A percentile compares a stretch with the other conserved stretches of the same genome.
Conservation (phyloP, 2,888 invertebrate genomes). For the Lamproptera curius region DNA sequence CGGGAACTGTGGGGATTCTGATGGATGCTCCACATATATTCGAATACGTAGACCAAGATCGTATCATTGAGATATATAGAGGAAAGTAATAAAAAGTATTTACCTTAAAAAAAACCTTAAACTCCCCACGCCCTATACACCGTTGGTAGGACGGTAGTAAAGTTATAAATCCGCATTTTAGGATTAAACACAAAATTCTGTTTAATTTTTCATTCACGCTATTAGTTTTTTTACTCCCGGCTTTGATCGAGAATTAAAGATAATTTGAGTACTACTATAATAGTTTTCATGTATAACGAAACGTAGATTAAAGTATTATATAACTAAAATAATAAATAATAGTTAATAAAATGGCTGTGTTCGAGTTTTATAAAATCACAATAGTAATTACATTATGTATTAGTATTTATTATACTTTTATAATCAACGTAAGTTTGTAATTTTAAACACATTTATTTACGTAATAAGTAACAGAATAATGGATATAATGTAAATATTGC, state of each 20-base stretch:
- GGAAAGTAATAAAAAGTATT: constrained; percentile 83
- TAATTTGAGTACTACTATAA: too few relatives aligned
- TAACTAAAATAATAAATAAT: constrained; percentile 40
- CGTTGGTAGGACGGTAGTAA: too few relatives aligned
- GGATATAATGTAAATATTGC: constrained; percentile 54
- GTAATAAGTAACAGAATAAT: constrained; percentile 10
- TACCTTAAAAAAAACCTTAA: too few relatives aligned
- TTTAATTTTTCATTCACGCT: too few relatives aligned
- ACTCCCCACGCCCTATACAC: too few relatives aligned
- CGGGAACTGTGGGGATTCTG: constrained; percentile 96
- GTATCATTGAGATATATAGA: constrained; percentile 95
- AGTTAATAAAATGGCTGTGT: constrained; percentile 74
- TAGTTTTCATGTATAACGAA: constrained; percentile 20
- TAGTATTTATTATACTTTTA: background rate
- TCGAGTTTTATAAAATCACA: constrained; percentile 62
- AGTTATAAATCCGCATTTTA: too few relatives aligned
- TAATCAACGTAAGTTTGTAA: constrained; percentile 45
- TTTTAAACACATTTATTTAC: constrained; percentile 43
- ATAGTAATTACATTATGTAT: constrained; percentile 38
- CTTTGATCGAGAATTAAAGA: too few relatives aligned
- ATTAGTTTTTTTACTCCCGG: too few relatives aligned
- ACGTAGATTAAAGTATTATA: constrained; percentile 24
- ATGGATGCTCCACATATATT: constrained; percentile 99
- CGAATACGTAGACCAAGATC: constrained; percentile 97
- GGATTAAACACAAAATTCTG: too few relatives aligned